A percentile compares a stretch with the other conserved stretches of the same genome.
phyloP scores from a whole-genome alignment of 2,113 vertebrate genomes.

The Kryptolebias marmoratus region DNA sequence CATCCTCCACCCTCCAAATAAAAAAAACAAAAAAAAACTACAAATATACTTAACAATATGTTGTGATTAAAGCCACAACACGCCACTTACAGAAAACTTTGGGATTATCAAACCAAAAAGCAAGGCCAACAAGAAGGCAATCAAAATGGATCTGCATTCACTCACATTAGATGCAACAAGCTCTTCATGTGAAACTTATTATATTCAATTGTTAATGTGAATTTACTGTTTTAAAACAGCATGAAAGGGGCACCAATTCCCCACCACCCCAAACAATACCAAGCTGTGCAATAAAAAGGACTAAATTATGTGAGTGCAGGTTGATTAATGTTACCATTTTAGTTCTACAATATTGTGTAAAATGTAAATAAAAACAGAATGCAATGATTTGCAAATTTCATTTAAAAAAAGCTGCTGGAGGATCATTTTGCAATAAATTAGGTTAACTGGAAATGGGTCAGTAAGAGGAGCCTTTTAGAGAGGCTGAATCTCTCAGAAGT shows the following conservation, averaged over 20 bases:
- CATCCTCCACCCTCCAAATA: neutral
- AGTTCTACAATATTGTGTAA: neutral
- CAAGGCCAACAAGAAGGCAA: constrained; percentile 69
- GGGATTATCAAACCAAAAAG: constrained; percentile 64
- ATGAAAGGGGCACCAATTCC: too few species aligned
- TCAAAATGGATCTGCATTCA: constrained; percentile 77
- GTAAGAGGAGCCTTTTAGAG: too few species aligned
- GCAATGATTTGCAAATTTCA: too few species aligned
- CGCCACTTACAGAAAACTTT: constrained; percentile 55
- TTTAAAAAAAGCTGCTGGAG: too few species aligned
- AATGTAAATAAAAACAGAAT: too few species aligned
- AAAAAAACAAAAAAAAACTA: neutral
- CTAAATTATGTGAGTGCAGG: neutral
- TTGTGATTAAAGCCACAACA: constrained; percentile 39
- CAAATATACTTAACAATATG: neutral
- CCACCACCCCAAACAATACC: neutral
- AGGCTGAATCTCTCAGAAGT: too few species aligned
- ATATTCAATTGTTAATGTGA: neutral
- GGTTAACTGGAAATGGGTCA: too few species aligned
- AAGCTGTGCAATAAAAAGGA: neutral
- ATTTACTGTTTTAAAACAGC: too few species aligned
- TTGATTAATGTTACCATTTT: neutral
- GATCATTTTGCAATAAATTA: too few species aligned
- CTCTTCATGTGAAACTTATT: constrained; percentile 7
- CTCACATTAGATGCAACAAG: constrained; percentile 46